Evolutionary conservation across 2,113 vertebrate genomes (phyloP), one percentile per base, ranked within the genome.

Genomic region (Diphyllodes magnificus): DNA sequence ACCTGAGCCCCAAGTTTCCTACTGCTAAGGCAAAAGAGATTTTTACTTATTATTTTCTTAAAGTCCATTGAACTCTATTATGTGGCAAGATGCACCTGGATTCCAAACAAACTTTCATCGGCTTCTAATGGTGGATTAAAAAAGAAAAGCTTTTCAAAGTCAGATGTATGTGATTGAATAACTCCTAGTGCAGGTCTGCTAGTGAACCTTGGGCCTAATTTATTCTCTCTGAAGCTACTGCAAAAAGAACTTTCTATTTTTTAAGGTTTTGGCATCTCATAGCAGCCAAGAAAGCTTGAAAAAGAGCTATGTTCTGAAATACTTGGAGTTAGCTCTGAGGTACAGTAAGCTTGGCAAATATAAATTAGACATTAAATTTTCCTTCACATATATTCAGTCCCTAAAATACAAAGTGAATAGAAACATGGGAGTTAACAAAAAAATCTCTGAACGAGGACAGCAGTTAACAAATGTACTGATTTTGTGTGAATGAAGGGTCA

Each of bases 1-100:
- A 96, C 54, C 94, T 94, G 88, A 95, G 93, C 81, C 77, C 56
- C 49, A 72, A n/a, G 79, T 88, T 93, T 90, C 50, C 72, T 30
- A 6, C 33, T 59, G 45, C 37, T 79, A 51, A 44, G 70, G 76
- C 33, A 81, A 93, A 84, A 31, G 1, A 13, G 23, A 37, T 56
- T 63, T 87, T 45, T 45, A 83, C 30, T 79, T 78, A 33, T 83
- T 86, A 50, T 86, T 86, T 95, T 77, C 76, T 66, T 71, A 5
- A 83, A 88, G 68, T 27, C 28, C 21, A 15, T 57, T 37, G 28
- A 51, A 61, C 3, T 72, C 81, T 44, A n/a, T 54, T 82, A 31
- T 8, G 73, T 4, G 15, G 33, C 24, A 79, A 84, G 53, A 66
- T 14, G 35, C 19, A 30, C 18, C 35, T 39, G 66, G 56, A 54